Evolutionary conservation across 2,113 vertebrate genomes (phyloP).

Genomic region (Ptychochromis oligacanthus): DNA sequence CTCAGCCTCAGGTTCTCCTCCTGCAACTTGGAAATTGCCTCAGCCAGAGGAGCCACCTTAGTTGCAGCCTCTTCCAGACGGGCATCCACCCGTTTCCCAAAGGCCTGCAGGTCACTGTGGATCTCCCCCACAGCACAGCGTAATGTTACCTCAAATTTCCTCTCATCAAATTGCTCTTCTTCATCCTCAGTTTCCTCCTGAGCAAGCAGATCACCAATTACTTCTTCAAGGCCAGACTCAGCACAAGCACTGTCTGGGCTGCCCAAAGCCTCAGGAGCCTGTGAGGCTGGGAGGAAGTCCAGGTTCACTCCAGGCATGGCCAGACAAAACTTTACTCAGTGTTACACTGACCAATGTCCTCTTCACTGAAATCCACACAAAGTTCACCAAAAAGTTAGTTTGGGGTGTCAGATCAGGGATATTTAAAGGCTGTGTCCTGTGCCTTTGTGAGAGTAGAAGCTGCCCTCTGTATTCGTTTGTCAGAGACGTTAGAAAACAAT

Average conservation of each 20-base stretch:
- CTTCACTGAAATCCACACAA: background rate
- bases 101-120: conserved; percentile 82
- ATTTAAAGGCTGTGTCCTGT: background rate
- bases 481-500: conserved; percentile 46
- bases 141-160: conserved; percentile 69
- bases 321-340: background rate
- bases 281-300: conserved; percentile 66
- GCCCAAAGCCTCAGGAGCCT: conserved; percentile 38
- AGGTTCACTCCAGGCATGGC: conserved; percentile 86
- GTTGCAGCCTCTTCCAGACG: conserved; percentile 75
- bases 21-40: conserved; percentile 76
- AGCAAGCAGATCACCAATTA: conserved; percentile 71
- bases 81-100: conserved; percentile 76
- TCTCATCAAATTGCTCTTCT: conserved; percentile 46
- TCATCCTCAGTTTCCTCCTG: conserved; percentile 43
- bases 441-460: background rate
- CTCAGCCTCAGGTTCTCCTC: conserved; percentile 84
- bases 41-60: conserved; percentile 75
- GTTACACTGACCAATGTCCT: background rate
- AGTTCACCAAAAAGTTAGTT: background rate
- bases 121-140: conserved; percentile 79
- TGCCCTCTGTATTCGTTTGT: conserved; percentile 18
- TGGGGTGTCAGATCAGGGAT: background rate
- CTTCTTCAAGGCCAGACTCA: conserved; percentile 75
- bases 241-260: conserved; percentile 65